Conservation (phyloP, 2,888 invertebrate species). For the Cistogaster globosa region DNA sequence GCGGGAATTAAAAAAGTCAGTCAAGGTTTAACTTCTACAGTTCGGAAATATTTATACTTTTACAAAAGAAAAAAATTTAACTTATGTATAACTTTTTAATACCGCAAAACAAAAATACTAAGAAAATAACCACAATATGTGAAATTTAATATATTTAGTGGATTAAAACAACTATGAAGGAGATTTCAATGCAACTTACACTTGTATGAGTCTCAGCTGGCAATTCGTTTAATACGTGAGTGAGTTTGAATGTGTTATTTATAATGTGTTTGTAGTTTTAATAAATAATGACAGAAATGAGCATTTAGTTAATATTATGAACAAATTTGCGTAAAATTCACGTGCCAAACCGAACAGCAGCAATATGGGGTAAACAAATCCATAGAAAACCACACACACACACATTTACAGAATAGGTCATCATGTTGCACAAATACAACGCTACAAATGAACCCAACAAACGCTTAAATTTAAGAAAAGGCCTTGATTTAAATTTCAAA, state of each 20-base stretch:
- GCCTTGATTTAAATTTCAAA: too few relatives aligned
- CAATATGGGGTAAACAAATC: conserved; percentile 28
- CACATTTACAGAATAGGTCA: conserved; percentile 29
- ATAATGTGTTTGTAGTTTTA: conserved; percentile 41
- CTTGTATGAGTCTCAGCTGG: conserved; percentile 34
- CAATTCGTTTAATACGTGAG: background rate
- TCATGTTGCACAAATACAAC: conserved; percentile 18
- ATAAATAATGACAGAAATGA: conserved; percentile 65
- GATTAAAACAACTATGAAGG: conserved; percentile 34
- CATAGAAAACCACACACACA: conserved; percentile 8
- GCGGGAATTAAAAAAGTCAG: conserved; percentile 38
- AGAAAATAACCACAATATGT: conserved; percentile 54
- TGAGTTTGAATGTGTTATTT: conserved; percentile 5
- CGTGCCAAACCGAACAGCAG: conserved; percentile 56
- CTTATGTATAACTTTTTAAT: conserved; percentile 43
- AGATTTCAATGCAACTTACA: conserved; percentile 52
- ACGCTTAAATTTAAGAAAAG: too few relatives aligned
- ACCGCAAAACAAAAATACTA: conserved; percentile 17
- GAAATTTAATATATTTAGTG: conserved; percentile 55
- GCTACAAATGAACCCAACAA: too few relatives aligned
- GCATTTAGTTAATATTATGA: conserved; percentile 61
- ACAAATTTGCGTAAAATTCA: conserved; percentile 65
- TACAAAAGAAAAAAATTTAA: background rate
- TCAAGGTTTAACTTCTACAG: conserved; percentile 63
- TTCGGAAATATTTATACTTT: conserved; percentile 33